These are phyloP conservation scores for Avahi laniger DNA, from an alignment of 2,797 vertebrate species.

Conservation along the genomic window DNA sequence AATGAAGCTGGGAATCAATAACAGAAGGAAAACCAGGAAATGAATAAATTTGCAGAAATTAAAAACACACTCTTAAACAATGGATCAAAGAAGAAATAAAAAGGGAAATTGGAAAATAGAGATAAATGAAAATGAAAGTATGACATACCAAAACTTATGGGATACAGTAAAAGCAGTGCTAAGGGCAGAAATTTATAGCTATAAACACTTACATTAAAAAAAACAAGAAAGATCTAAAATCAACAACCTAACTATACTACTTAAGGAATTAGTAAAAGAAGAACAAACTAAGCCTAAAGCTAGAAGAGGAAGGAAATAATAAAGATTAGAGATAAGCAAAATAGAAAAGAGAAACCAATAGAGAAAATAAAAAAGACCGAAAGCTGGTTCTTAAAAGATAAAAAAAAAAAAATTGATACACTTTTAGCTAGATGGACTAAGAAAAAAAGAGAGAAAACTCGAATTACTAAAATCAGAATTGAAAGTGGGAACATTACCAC, in stretches of 20 bases:
- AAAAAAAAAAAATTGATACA: neutral
- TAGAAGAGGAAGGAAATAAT: neutral
- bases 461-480: neutral
- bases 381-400: neutral
- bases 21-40: neutral
- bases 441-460: neutral
- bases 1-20: neutral
- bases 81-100: neutral
- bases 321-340: neutral
- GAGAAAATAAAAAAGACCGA: neutral
- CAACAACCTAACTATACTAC: neutral
- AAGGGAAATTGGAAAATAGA: neutral
- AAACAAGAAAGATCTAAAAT: neutral
- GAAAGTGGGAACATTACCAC: neutral
- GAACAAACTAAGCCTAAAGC: neutral
- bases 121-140: neutral
- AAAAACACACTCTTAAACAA: neutral
- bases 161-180: neutral
- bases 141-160: neutral
- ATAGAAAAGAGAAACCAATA: neutral
- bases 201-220: neutral
- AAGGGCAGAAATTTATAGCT: neutral
- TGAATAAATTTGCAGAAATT: neutral
- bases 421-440: neutral
- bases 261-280: neutral